Conservation (phyloP, 2,888 invertebrate genomes). For the Catocala fraxini region DNA sequence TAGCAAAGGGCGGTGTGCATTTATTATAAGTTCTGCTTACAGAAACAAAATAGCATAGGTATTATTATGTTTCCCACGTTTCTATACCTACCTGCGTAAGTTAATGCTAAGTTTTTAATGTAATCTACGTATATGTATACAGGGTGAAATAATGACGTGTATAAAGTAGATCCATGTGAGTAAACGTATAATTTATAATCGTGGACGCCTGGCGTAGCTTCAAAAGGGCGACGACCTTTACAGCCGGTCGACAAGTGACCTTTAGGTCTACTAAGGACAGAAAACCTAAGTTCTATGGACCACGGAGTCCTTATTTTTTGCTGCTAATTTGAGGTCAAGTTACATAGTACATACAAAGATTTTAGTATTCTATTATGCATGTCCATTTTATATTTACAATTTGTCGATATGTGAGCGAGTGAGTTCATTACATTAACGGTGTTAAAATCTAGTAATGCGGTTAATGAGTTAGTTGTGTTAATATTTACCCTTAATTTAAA, state of each 20-base stretch:
- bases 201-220: constrained; percentile 49
- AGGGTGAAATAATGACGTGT: constrained; percentile 39
- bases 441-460: not conserved
- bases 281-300: constrained; percentile 41
- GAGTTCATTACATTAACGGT: constrained; percentile 10
- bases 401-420: constrained; percentile 2
- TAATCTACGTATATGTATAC: constrained; percentile 7
- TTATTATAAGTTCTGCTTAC: constrained; percentile 27
- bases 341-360: not conserved
- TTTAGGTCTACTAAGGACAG: constrained; percentile 64
- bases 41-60: constrained; percentile 46
- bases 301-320: constrained; percentile 39
- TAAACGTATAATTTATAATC: constrained; percentile 54
- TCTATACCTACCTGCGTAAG: constrained; percentile 19
- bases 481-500: constrained; percentile 23
- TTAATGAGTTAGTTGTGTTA: constrained; percentile 25
- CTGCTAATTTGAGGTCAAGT: constrained; percentile 30
- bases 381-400: too few relatives aligned
- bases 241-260: constrained; percentile 76
- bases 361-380: too few relatives aligned
- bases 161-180: constrained; percentile 42
- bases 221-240: constrained; percentile 74
- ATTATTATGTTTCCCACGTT: constrained; percentile 49
- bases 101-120: constrained; percentile 32
- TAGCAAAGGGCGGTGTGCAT: constrained; percentile 18